These are phyloP conservation scores for Callimorpha dominula DNA, from an alignment of 2,888 invertebrate genomes.

Conservation along the genomic window DNA sequence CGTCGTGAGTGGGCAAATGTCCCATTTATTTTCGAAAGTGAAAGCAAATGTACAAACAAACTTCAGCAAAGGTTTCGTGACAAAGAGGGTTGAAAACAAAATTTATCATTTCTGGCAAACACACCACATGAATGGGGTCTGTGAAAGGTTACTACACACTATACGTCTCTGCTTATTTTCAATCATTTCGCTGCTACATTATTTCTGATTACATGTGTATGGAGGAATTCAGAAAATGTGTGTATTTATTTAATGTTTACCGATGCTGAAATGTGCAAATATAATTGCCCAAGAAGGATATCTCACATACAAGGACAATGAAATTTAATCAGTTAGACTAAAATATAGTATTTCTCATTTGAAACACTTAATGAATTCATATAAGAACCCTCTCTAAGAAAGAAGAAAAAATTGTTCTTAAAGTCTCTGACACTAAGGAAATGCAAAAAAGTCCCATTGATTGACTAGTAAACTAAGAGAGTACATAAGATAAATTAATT, in stretches of 20 bases:
- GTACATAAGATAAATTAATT: slow-evolving; percentile 5
- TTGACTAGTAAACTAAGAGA: not conserved
- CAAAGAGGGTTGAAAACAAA: slow-evolving; percentile 24
- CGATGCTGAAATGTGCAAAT: too few species aligned
- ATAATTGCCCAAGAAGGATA: not conserved
- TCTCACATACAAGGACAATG: not conserved
- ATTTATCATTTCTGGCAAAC: slow-evolving; percentile 30
- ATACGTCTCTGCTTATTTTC: slow-evolving; percentile 20
- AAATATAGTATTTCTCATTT: not conserved
- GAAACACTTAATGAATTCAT: not conserved
- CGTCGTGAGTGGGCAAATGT: slow-evolving; percentile 14
- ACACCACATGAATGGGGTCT: slow-evolving; percentile 24
- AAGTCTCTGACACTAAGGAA: not conserved
- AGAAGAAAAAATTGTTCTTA: not conserved
- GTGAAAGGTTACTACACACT: slow-evolving; percentile 19
- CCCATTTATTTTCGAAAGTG: slow-evolving; percentile 16
- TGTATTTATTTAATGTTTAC: too few species aligned
- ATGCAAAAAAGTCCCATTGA: too few species aligned
- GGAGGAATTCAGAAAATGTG: too few species aligned
- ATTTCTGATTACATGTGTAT: not conserved
- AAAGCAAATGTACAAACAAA: slow-evolving; percentile 26
- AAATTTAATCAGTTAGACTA: not conserved
- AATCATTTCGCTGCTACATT: not conserved
- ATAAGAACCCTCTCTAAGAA: not conserved
- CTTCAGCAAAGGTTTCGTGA: slow-evolving; percentile 14